Evolutionary conservation across 2,113 vertebrate genomes (phyloP), one percentile per base, ranked within the genome.

Genomic region (Corapipo altera): DNA sequence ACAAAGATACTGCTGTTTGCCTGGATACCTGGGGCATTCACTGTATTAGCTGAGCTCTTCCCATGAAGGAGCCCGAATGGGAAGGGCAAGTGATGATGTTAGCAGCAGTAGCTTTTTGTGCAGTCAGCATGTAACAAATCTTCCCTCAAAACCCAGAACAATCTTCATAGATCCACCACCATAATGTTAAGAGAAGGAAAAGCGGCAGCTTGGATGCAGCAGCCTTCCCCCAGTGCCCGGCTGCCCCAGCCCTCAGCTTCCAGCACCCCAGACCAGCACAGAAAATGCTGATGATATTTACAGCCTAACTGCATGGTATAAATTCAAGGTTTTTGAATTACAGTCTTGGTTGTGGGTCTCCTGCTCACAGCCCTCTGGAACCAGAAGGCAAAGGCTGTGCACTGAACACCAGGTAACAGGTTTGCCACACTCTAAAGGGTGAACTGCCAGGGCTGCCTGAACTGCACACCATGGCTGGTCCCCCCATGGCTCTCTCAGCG

Each of bases 41-140:
- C 24, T 48, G 9, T 14, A 9, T 12, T 23, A 58, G 35, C 61
- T 91, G 77, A 90, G 81, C 14, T 74, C 13, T 78, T 33, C 46
- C 48, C 39, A 20, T 0, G 1, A 64, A 46, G 35, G 39, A 91
- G 11, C 74, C 72, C 24, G 6, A 32, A 15, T 0, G 0, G 64
- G 37, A 59, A 59, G 28, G 6, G 27, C 44, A 46, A 55, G 24
- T 21, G 44, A 33, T 72, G 81, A 11, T 51, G 30, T 39, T 57
- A 52, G 62, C 62, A 86, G 67, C 7, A 3, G 37, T 6, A 88
- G 37, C n/a, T 91, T 72, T 30, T 52, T 39, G 30, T n/a, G 24
- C 35, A 67, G 30, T 57, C 55, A 30, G 14, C 22, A 17, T 5
- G 22, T 57, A 46, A 19, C 9, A 16, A 64, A 52, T 49, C 55